Evolutionary conservation across 1,140 invertebrate genomes (phyloP), one percentile per base, ranked within the genome.

Genomic region (Leptopilina clavipes): DNA sequence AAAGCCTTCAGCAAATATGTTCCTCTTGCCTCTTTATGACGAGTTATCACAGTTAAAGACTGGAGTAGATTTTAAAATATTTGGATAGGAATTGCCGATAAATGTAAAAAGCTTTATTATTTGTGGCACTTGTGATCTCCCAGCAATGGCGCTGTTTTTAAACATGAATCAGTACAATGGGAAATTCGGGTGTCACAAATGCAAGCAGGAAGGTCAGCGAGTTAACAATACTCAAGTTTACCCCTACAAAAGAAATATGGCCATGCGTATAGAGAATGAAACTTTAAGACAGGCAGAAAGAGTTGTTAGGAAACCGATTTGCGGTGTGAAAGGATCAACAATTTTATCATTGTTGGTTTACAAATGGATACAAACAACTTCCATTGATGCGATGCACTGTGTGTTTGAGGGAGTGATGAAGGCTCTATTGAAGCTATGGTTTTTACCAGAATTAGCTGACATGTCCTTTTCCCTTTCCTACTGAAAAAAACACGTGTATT

Each of bases 1-100:
- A 0, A 81, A 82, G 74, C 72, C 78, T 9, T 17, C 12, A 6
- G 40, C 76, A 1, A 79, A 83, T 75, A n/a, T 77, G 7, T 79
- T 79, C 40, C 52, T 81, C 18, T 6, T 31, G 14, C n/a, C 11
- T 6, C 78, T 83, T n/a, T 9, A 5, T 1, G 31, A 73, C 11
- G 74, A 78, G 25, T 19, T 81, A 11, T 17, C 44, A 48, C 40
- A 71, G 18, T 56, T 81, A 11, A 77, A 75, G 14, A 9, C 48
- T 37, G 76, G 79, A 17, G 40, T 79, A 45, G 43, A 74, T 14
- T 40, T 82, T 65, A 48, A 54, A 22, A 11, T 77, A 12, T 1
- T 10, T 22, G 71, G 73, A 72, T 1, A 17, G 1, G 7, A 45
- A 45, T 5, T 12, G 3, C 8, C 31, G 22, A 40, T 14, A 0